Evolutionary conservation across 2,797 vertebrate species (phyloP).

Genomic region (Remorina albescens): DNA sequence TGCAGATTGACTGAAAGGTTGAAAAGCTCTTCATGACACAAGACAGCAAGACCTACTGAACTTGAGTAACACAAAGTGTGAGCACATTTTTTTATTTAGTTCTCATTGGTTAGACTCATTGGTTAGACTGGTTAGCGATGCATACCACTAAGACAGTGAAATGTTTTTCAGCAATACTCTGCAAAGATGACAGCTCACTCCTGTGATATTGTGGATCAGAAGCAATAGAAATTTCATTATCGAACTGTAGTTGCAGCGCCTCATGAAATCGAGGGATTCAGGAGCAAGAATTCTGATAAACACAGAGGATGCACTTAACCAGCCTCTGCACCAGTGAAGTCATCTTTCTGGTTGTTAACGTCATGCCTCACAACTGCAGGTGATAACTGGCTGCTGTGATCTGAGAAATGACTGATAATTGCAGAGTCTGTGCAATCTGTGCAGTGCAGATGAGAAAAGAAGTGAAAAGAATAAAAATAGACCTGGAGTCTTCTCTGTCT

Average conservation of each 20-base stretch:
- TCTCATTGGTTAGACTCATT: background rate
- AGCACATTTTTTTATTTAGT: background rate
- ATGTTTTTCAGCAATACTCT: background rate
- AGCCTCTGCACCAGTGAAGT: background rate
- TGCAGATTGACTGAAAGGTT: constrained; percentile 3
- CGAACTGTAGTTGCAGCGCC: background rate
- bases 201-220: background rate
- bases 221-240: background rate
- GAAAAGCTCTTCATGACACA: background rate
- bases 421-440: no score
- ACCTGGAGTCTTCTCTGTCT: background rate
- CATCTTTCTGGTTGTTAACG: background rate
- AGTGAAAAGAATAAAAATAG: background rate
- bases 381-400: background rate
- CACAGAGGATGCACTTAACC: background rate
- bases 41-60: background rate
- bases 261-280: background rate
- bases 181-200: background rate
- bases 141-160: background rate
- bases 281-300: background rate
- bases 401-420: no score
- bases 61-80: background rate
- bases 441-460: no score
- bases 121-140: no score
- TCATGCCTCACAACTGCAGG: background rate